Evolutionary conservation across 1,140 invertebrate species (phyloP), one percentile per base, ranked within the genome.

Genomic region (Drosophila truncata): DNA sequence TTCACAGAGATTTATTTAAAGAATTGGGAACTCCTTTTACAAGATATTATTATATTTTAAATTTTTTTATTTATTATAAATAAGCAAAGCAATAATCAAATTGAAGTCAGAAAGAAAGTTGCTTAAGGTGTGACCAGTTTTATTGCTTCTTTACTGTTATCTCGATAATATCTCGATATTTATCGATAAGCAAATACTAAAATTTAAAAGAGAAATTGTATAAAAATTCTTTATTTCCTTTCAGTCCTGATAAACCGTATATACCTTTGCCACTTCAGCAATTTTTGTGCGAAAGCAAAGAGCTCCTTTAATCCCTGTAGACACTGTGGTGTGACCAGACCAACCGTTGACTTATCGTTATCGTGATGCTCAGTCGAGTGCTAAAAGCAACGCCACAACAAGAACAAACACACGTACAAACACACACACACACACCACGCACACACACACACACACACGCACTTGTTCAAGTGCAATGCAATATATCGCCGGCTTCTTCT

Each of bases 401-500:
- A 33, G n/a, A 49, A 61, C 58, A 33, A 49, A n/a, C 18, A 61
- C 20, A 33, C 20, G 6, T 18, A 33, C 29, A 7, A 14, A n/a
- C 50, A 20, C 29, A 18, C 11, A 9, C 49, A 49, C n/a, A 41
- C 37, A 8, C 16, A 39, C 37, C 18, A 18, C 6, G 6, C 20
- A 27, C n/a, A 29, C 49, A 11, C 11, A 27, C 35, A 41, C 46
- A 4, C 2, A n/a, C 27, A 37, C 52, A 57, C 33, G 54, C 54
- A 57, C 33, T 61, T 37, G 33, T 20, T 6, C 23, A 37, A 49
- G n/a, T n/a, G 60, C 58, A 64, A 37, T 69, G 64, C 63, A 71
- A 69, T 69, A 67, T 67, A 69, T 69, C 64, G 62, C 33, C 62
- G 42, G 33, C 27, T 50, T 29, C 35, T 70, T 57, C 49, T 66